Percentiles rank a stretch among this genome's conserved stretches.
Evolutionary conservation across 2,888 invertebrate species (phyloP).

Genomic region (Vanessa cardui): DNA sequence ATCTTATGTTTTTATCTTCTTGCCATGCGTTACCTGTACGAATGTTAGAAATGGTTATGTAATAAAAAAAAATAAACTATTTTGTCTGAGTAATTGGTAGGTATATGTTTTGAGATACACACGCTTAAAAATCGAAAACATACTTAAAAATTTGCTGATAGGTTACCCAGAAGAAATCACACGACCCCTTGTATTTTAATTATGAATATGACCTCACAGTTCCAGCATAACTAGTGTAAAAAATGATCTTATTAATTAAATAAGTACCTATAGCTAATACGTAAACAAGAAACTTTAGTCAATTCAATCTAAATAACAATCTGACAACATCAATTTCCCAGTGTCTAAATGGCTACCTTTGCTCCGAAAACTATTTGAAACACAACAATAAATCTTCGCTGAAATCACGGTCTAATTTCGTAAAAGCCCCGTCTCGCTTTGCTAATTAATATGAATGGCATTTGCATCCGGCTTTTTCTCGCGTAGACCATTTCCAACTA

Average conservation of each 20-base stretch:
- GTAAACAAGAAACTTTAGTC: conserved; percentile 57
- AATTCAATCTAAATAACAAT: conserved; percentile 75
- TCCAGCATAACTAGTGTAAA: neutral
- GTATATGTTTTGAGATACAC: too few species aligned
- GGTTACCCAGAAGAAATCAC: too few species aligned
- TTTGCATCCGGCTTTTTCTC: conserved; percentile 83
- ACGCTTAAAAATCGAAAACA: too few species aligned
- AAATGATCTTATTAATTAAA: neutral
- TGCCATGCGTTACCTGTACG: too few species aligned
- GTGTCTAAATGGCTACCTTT: conserved; percentile 79
- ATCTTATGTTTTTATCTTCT: too few species aligned
- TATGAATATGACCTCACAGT: too few species aligned
- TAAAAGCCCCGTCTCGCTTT: conserved; percentile 83
- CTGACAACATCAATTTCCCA: conserved; percentile 78
- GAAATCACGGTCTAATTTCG: conserved; percentile 83
- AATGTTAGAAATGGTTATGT: too few species aligned
- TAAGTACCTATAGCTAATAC: neutral
- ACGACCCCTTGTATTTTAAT: too few species aligned
- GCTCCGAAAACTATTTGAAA: conserved; percentile 79
- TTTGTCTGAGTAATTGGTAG: too few species aligned
- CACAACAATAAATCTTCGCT: conserved; percentile 82
- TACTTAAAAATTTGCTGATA: too few species aligned
- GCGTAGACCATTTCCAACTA: conserved; percentile 80
- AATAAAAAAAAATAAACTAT: too few species aligned
- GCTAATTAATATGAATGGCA: conserved; percentile 83